Percentiles rank a stretch among this genome's conserved stretches.
Evolutionary conservation across 2,113 vertebrate species (phyloP).

Genomic region (Nannobrachium achirus): DNA sequence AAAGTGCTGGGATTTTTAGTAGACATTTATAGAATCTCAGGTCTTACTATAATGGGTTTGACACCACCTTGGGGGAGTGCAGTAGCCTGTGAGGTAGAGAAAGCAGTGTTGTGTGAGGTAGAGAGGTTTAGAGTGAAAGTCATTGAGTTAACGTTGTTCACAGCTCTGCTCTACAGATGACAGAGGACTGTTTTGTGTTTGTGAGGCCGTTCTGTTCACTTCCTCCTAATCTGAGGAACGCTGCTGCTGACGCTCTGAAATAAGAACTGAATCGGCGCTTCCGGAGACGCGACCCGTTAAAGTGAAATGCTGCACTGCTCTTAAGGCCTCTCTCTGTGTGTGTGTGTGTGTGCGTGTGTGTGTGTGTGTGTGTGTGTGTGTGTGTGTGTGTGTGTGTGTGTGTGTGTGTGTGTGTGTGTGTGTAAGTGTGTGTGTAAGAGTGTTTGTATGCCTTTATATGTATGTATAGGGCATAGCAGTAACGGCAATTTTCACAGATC

Average conservation of each 20-base stretch:
- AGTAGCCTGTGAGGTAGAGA: too few relatives aligned
- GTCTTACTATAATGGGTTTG: too few relatives aligned
- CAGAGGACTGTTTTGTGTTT: slow-evolving; percentile 10
- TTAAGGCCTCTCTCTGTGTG: slow-evolving; percentile 23
- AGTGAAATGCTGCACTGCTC: slow-evolving; percentile 36
- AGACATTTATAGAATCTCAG: too few relatives aligned
- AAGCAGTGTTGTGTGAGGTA: too few relatives aligned
- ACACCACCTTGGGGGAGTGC: too few relatives aligned
- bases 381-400: slow-evolving; percentile 15
- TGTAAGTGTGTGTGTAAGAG: too few relatives aligned
- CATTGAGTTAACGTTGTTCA: slow-evolving; percentile 11
- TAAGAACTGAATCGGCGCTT: slow-evolving; percentile 68
- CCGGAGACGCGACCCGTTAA: slow-evolving; percentile 54
- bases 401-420: slow-evolving; percentile 19
- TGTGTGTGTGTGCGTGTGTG: slow-evolving; percentile 24
- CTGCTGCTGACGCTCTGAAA: slow-evolving; percentile 57
- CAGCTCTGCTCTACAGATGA: background rate
- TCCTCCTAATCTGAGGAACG: slow-evolving; percentile 40
- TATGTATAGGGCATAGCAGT: too few relatives aligned
- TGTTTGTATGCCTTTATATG: too few relatives aligned
- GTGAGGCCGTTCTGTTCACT: too few relatives aligned
- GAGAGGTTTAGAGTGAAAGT: too few relatives aligned
- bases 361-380: slow-evolving; percentile 5
- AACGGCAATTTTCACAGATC: too few relatives aligned
- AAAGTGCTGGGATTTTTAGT: too few relatives aligned